Evolutionary conservation across 2,797 vertebrate genomes (phyloP).

Genomic region (Siniperca obscura): DNA sequence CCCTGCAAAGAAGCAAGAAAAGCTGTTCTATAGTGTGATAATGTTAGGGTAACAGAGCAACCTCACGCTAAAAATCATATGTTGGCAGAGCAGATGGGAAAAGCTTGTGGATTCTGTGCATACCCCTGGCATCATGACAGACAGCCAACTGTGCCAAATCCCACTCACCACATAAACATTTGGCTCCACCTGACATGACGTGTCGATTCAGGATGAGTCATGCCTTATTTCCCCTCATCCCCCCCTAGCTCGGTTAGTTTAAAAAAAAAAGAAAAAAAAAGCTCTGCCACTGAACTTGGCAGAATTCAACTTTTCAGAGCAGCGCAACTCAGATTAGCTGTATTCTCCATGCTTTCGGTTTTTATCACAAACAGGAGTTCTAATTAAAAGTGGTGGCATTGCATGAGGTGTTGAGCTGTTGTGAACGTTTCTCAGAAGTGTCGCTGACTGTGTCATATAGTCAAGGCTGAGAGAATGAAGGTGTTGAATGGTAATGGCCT

Average conservation of each 20-base stretch:
- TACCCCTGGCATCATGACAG: constrained; percentile 49
- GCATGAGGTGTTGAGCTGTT: constrained; percentile 26
- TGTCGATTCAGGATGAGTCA: constrained; percentile 69
- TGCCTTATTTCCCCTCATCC: constrained; percentile 33
- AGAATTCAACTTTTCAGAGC: constrained; percentile 31
- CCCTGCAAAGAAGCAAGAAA: constrained; percentile 39
- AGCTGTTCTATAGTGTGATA: constrained; percentile 13
- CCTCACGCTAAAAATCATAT: constrained; percentile 31
- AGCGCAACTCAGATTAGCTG: constrained; percentile 42
- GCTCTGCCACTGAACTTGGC: not conserved
- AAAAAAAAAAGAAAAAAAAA: not conserved
- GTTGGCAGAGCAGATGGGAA: constrained; percentile 40
- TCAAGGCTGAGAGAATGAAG: constrained; percentile 13
- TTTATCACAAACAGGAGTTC: constrained; percentile 31
- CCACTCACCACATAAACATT: constrained; percentile 57
- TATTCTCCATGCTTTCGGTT: constrained; percentile 1
- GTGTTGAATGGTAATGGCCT: not conserved
- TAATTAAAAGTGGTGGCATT: constrained; percentile 43
- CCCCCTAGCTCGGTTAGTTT: constrained; percentile 10
- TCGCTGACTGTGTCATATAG: constrained; percentile 12
- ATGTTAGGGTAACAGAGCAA: constrained; percentile 3
- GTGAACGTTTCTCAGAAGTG: constrained; percentile 7
- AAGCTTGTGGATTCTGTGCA: constrained; percentile 45
- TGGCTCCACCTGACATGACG: constrained; percentile 60
- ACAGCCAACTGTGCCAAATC: constrained; percentile 28